Percentiles rank a stretch among this genome's conserved stretches.
phyloP scores from a whole-genome alignment of 2,113 vertebrate species.

The Brevimyrus niger region DNA sequence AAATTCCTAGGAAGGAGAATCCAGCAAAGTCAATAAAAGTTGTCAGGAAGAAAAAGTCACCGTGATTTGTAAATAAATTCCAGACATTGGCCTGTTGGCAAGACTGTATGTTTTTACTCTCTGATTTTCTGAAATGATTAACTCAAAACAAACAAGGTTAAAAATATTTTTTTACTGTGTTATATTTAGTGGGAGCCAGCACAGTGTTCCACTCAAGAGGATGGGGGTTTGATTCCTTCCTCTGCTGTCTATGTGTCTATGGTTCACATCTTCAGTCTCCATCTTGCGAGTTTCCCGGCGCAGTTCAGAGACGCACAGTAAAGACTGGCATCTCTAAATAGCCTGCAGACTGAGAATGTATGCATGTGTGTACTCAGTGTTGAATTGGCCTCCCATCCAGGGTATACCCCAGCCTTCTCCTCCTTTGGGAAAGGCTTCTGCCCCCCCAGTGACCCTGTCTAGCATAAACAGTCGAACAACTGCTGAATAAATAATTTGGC shows the following conservation, averaged over 20 bases:
- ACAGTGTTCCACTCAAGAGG: neutral
- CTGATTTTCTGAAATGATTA: constrained; percentile 10
- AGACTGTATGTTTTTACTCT: neutral
- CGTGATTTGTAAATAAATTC: constrained; percentile 3
- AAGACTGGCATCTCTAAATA: neutral
- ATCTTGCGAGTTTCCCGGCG: neutral
- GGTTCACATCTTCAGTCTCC: neutral
- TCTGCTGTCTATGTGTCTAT: neutral
- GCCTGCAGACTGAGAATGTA: neutral
- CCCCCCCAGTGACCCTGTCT: neutral
- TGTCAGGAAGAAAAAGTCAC: neutral
- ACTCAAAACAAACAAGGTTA: constrained; percentile 12
- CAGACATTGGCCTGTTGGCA: neutral
- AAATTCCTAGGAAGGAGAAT: neutral
- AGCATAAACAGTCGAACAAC: neutral
- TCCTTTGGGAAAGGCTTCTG: neutral
- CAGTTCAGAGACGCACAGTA: neutral
- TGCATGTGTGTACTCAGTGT: neutral
- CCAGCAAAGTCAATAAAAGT: neutral
- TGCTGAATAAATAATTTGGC: neutral
- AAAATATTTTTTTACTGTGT: constrained; percentile 2
- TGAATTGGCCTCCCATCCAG: neutral
- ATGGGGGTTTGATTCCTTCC: neutral
- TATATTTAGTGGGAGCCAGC: neutral
- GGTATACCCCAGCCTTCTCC: neutral